phyloP scores from a whole-genome alignment of 1,140 invertebrate species.

The Arion vulgaris region DNA sequence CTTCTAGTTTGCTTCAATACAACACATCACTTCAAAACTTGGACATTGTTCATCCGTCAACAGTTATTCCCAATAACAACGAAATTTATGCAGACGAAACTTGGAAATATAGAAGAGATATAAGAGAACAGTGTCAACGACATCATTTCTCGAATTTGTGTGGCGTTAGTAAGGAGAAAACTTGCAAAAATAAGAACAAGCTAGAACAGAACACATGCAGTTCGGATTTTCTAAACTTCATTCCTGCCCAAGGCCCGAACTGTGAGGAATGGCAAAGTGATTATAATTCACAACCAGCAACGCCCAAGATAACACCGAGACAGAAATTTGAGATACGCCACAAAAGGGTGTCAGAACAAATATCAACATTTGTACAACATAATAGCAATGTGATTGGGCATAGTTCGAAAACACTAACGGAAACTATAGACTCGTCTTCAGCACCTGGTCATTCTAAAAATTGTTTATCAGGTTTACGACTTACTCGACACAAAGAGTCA shows the following conservation, averaged over 20 bases:
- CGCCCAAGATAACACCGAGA: slow-evolving; percentile 21
- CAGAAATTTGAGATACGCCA: slow-evolving; percentile 35
- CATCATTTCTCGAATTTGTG: not conserved
- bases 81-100: not conserved
- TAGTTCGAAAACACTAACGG: not conserved
- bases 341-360: not conserved
- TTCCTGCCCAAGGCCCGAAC: not conserved
- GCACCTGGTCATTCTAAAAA: not conserved
- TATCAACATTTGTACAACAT: not conserved
- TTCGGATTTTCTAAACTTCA: not conserved
- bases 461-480: too few species aligned
- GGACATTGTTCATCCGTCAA: not conserved
- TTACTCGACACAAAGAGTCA: not conserved
- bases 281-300: not conserved
- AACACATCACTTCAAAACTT: not conserved
- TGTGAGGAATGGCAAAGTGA: not conserved
- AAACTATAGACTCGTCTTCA: not conserved
- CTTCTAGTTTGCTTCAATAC: not conserved
- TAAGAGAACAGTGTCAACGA: slow-evolving; percentile 13
- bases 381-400: not conserved
- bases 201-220: not conserved
- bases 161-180: not conserved
- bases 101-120: not conserved
- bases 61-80: not conserved
- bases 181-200: not conserved